Evolutionary conservation across 2,797 vertebrate species (phyloP).

Genomic region (Sebastes nivosus): DNA sequence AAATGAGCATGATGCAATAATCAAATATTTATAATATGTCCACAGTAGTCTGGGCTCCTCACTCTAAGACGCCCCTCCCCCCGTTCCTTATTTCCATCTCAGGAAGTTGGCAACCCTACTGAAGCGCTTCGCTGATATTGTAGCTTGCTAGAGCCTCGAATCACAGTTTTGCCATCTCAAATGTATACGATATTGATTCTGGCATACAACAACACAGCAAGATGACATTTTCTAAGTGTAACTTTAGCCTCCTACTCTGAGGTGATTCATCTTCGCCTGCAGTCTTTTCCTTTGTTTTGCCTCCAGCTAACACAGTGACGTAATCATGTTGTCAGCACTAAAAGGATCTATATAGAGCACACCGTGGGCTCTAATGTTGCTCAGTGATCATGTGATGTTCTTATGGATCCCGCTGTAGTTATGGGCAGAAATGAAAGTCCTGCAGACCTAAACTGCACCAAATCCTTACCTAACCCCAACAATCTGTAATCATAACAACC

Average conservation of each 20-base stretch:
- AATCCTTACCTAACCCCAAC: conserved; percentile 13
- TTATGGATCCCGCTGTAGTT: not conserved
- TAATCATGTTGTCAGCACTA: not conserved
- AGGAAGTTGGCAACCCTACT: not conserved
- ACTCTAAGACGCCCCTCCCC: too few species aligned
- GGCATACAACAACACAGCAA: not conserved
- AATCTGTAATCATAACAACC: conserved; percentile 43
- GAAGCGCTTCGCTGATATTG: not conserved
- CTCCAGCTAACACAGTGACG: not conserved
- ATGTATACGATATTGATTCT: not conserved
- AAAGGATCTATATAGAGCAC: not conserved
- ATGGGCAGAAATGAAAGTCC: not conserved
- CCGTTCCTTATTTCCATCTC: too few species aligned
- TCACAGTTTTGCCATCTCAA: not conserved
- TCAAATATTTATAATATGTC: too few species aligned
- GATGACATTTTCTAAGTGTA: not conserved
- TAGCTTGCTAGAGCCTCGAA: not conserved
- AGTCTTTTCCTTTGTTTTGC: not conserved
- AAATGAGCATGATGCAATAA: too few species aligned
- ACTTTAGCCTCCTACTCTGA: not conserved
- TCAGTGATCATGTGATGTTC: not conserved
- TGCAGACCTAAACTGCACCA: conserved; percentile 9
- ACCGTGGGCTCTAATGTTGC: not conserved
- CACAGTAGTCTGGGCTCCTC: too few species aligned
- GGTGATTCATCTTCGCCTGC: not conserved